Conservation (phyloP, 2,797 vertebrate genomes). For the Etheostoma perlongum region DNA sequence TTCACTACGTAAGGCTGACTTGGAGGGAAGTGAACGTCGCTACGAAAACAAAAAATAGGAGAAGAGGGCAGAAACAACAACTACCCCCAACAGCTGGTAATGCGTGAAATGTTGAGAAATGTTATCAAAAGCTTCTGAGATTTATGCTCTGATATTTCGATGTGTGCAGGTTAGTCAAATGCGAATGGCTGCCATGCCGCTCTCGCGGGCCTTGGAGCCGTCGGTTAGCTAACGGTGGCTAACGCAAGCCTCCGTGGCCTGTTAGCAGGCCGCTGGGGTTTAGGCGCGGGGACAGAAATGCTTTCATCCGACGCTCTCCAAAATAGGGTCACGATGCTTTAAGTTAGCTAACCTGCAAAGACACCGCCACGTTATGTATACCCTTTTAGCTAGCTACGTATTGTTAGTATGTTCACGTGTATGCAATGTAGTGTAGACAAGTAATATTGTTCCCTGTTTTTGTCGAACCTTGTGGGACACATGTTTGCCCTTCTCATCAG, state of each 20-base stretch:
- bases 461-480: no score
- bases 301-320: conserved; percentile 41
- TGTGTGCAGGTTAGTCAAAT: background rate
- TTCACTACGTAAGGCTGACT: conserved; percentile 47
- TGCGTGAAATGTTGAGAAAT: background rate
- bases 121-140: accelerated
- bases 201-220: conserved; percentile 45
- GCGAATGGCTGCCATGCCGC: conserved; percentile 33
- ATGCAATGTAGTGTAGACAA: accelerated
- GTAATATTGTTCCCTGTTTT: accelerated
- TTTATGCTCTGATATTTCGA: background rate
- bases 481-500: background rate
- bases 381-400: accelerated
- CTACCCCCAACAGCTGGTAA: conserved; percentile 65
- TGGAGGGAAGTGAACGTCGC: conserved; percentile 52
- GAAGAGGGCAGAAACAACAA: conserved; percentile 37
- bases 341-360: background rate
- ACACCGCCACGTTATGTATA: accelerated
- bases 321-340: conserved; percentile 67
- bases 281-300: conserved; percentile 38
- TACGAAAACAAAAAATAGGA: conserved; percentile 26
- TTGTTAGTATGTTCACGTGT: accelerated
- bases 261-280: conserved; percentile 69
- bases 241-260: conserved; percentile 61
- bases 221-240: conserved; percentile 44